A percentile compares a stretch with the other conserved stretches of the same genome.
phyloP scores from a whole-genome alignment of 2,113 vertebrate genomes.

The Papio anubis region DNA sequence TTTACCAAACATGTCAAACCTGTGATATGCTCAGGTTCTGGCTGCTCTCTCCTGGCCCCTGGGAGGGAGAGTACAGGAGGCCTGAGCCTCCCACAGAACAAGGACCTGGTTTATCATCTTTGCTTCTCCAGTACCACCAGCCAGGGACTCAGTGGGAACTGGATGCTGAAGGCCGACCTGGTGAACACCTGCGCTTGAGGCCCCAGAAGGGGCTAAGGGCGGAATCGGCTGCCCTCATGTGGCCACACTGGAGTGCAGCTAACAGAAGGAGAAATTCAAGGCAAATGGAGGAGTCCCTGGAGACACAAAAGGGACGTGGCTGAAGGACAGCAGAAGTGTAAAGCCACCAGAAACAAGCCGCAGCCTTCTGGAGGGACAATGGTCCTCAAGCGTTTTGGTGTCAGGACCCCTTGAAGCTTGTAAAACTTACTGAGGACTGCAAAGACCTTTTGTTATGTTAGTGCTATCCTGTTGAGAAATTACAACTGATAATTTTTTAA shows the following conservation, averaged over 20 bases:
- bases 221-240: slow-evolving; percentile 54
- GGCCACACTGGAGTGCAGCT: not conserved
- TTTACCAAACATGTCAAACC: not conserved
- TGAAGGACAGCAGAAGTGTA: rapidly evolving
- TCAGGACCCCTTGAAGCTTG: not conserved
- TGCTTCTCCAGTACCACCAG: not conserved
- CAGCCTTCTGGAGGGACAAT: no score
- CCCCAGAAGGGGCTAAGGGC: rapidly evolving
- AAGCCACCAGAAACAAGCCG: not conserved
- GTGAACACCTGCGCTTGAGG: not conserved
- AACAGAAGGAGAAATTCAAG: no score
- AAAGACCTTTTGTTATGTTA: not conserved
- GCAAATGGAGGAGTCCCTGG: no score
- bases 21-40: not conserved
- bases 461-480: not conserved
- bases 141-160: not conserved
- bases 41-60: not conserved
- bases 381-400: not conserved
- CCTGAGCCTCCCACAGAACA: not conserved
- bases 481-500: not conserved
- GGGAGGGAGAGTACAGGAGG: not conserved
- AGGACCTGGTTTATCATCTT: not conserved
- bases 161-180: rapidly evolving
- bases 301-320: rapidly evolving
- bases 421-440: not conserved